Percentiles rank a stretch among this genome's conserved stretches.
Conservation (phyloP, 2,797 vertebrate species). For the Danio tinwini region DNA sequence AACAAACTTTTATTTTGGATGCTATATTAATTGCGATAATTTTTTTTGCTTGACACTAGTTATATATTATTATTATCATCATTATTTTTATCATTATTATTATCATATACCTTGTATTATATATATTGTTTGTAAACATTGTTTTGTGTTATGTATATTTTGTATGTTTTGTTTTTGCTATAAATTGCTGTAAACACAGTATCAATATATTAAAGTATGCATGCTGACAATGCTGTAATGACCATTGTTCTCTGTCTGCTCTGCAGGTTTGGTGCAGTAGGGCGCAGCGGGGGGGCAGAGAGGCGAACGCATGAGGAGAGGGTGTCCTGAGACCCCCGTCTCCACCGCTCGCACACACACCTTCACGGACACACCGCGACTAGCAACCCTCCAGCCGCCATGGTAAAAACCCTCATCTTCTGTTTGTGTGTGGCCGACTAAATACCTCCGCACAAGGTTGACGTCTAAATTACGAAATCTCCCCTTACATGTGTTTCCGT, state of each 20-base stretch:
- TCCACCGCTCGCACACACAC: slow-evolving; percentile 54
- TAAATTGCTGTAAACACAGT: no score
- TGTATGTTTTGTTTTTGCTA: no score
- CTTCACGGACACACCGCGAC: slow-evolving; percentile 36
- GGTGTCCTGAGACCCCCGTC: slow-evolving; percentile 80
- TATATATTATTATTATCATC: no score
- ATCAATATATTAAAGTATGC: no score
- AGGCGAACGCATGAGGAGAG: slow-evolving; percentile 86
- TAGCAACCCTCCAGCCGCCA: slow-evolving; percentile 54
- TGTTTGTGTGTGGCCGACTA: slow-evolving; percentile 11
- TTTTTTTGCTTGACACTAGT: no score
- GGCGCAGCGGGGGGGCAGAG: slow-evolving; percentile 73
- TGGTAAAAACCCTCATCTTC: slow-evolving; percentile 53
- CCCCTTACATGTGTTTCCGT: slow-evolving; percentile 19
- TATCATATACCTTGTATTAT: no score
- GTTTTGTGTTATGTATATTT: no score
- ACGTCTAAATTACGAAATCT: not conserved
- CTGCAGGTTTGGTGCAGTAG: slow-evolving; percentile 71
- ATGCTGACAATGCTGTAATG: slow-evolving; percentile 26
- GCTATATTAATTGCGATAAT: no score
- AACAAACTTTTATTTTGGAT: no score
- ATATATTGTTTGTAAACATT: no score
- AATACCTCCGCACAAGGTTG: not conserved
- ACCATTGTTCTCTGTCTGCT: slow-evolving; percentile 64
- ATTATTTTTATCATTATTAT: no score